Percentiles rank a stretch among this genome's conserved stretches.
phyloP scores from a whole-genome alignment of 1,140 invertebrate genomes.

The Drosophila sturtevanti region DNA sequence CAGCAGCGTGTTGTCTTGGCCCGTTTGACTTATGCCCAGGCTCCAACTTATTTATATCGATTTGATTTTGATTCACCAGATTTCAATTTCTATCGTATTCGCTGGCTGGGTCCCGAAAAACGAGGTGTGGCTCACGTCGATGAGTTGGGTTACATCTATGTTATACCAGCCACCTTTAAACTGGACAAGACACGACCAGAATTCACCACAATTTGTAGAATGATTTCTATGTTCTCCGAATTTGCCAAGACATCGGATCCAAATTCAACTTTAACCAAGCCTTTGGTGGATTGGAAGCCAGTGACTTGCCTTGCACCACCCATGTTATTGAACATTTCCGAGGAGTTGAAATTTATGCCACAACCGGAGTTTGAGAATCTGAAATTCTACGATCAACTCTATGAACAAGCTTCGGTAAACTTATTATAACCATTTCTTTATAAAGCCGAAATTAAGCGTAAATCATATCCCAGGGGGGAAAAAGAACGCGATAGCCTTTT shows the following conservation, averaged over 20 bases:
- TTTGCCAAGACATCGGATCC: constrained; percentile 82
- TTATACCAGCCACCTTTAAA: constrained; percentile 82
- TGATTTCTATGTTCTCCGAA: constrained; percentile 82
- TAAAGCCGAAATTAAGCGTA: constrained; percentile 1
- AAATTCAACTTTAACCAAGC: constrained; percentile 51
- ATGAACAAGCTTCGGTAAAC: constrained; percentile 27
- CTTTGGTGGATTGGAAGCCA: constrained; percentile 73
- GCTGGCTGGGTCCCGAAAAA: constrained; percentile 43
- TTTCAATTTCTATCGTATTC: constrained; percentile 66
- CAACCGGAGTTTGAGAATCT: constrained; percentile 80
- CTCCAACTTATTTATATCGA: constrained; percentile 82
- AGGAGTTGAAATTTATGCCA: constrained; percentile 70
- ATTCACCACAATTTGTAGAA: constrained; percentile 77
- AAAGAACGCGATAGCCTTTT: constrained; percentile 1
- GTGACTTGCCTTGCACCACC: constrained; percentile 50
- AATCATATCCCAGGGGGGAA: not conserved
- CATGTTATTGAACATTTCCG: constrained; percentile 81
- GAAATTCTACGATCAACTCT: constrained; percentile 59
- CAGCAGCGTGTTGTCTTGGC: constrained; percentile 68
- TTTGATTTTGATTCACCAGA: constrained; percentile 81
- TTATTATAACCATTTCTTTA: no score
- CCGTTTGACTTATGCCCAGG: constrained; percentile 56
- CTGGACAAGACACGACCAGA: constrained; percentile 66
- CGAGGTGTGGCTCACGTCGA: constrained; percentile 85
- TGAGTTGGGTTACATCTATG: constrained; percentile 86